Conservation (phyloP, 2,113 vertebrate species). For the Prochilodus magdalenae region DNA sequence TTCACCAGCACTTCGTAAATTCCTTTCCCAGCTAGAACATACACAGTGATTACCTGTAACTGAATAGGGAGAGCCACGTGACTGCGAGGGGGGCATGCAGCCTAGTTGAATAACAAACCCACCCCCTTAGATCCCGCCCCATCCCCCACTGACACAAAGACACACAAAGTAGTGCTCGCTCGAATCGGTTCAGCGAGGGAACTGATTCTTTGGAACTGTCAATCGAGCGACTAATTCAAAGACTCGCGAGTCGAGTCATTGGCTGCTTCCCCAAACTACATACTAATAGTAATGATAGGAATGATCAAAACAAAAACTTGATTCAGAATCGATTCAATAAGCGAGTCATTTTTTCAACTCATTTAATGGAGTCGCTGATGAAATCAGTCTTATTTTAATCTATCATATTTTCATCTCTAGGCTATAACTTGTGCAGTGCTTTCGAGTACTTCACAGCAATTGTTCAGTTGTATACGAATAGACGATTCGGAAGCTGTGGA, state of each 20-base stretch:
- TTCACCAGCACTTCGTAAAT: slow-evolving; percentile 38
- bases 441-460: too few species aligned
- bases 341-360: too few species aligned
- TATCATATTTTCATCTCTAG: too few species aligned
- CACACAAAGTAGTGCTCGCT: slow-evolving; percentile 18
- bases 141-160: slow-evolving; percentile 52
- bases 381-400: too few species aligned
- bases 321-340: neutral
- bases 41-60: slow-evolving; percentile 39
- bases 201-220: neutral
- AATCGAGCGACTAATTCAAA: neutral
- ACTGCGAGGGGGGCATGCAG: slow-evolving; percentile 20
- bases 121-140: too few species aligned
- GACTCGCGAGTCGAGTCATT: neutral
- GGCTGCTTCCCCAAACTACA: too few species aligned
- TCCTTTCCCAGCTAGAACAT: slow-evolving; percentile 35
- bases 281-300: too few species aligned
- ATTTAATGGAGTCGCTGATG: too few species aligned
- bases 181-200: neutral
- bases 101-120: slow-evolving; percentile 47
- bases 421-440: too few species aligned
- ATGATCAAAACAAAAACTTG: neutral
- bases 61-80: slow-evolving; percentile 17
- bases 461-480: too few species aligned
- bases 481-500: too few species aligned